These are phyloP conservation scores for Tipula unca DNA, from an alignment of 2,888 invertebrate species.

Conservation along the genomic window DNA sequence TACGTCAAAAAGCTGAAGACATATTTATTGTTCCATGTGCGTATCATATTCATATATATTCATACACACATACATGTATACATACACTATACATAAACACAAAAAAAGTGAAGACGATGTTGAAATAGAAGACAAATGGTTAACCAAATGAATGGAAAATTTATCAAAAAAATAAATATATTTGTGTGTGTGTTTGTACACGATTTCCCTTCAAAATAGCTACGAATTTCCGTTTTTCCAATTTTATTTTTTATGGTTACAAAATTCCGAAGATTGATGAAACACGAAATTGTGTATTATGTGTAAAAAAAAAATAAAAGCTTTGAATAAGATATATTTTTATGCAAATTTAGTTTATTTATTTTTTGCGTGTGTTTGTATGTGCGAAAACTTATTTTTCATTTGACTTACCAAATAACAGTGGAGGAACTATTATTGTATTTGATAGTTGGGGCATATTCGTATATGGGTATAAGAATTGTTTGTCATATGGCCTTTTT, in stretches of 20 bases:
- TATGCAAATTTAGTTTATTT: neutral
- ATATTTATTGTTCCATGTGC: neutral
- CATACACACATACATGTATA: neutral
- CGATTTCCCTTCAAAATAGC: neutral
- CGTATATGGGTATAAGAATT: too few species aligned
- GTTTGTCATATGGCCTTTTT: too few species aligned
- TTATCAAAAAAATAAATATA: neutral
- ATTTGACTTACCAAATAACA: neutral
- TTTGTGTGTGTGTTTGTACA: neutral
- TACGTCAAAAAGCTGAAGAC: constrained; percentile 8
- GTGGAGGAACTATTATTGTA: neutral
- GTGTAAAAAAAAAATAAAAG: neutral
- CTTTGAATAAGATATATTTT: constrained; percentile 10
- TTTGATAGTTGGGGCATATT: neutral
- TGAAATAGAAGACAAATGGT: constrained; percentile 8
- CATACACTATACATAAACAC: neutral
- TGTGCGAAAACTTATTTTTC: neutral
- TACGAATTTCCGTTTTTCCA: neutral
- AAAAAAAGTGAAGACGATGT: neutral
- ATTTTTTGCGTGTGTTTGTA: neutral
- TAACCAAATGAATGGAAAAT: constrained; percentile 8
- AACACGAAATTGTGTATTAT: neutral
- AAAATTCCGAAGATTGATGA: neutral
- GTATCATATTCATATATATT: neutral
- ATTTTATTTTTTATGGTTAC: neutral